Evolutionary conservation across 2,113 vertebrate genomes (phyloP), one percentile per base, ranked within the genome.

Genomic region (Budorcas taxicolor): DNA sequence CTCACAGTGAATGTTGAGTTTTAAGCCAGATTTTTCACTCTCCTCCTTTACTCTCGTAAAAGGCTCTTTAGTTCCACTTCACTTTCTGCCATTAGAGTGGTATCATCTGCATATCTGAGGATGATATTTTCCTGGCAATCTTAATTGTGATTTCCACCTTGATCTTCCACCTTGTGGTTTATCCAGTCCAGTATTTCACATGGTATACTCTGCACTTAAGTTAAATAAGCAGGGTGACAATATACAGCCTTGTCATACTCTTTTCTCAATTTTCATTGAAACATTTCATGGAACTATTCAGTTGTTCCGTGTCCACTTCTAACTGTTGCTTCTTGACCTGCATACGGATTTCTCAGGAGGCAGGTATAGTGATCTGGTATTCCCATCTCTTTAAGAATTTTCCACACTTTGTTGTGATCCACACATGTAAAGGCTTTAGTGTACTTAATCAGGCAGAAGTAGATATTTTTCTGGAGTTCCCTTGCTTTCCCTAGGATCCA

Each of bases 221-320:
- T 76, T 76, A 76, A 76, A 76, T 76, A 76, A 43, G 71, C 40
- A 43, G 40, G 36, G 23, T 76, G 40, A 76, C 36, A 76, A 76
- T 43, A 76, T 76, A 27, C 40, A 43, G 36, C 36, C 23, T 43
- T 76, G 40, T 25, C 71, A 76, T 27, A 43, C 36, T 76, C 40
- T 43, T 27, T 76, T 27, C 71, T 27, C 71, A 43, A 0, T 76
- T 27, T 43, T 43, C 10, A 71, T 3, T 0, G 0, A 40, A 40
- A 23, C n/a, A 40, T 40, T 71, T 71, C 67, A 71, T 23, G 67
- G 23, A 43, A 76, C 6, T 43, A 43, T 25, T 76, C 36, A 14
- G 36, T 76, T 43, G 71, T 76, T 76, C 36, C 71, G 14, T 27
- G 12, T 76, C 1, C 40, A 43, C 1, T 27, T 76, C 36, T 43